A percentile compares a stretch with the other conserved stretches of the same genome.
Evolutionary conservation across 2,888 invertebrate genomes (phyloP).

Genomic region (Xestia sexstrigata): DNA sequence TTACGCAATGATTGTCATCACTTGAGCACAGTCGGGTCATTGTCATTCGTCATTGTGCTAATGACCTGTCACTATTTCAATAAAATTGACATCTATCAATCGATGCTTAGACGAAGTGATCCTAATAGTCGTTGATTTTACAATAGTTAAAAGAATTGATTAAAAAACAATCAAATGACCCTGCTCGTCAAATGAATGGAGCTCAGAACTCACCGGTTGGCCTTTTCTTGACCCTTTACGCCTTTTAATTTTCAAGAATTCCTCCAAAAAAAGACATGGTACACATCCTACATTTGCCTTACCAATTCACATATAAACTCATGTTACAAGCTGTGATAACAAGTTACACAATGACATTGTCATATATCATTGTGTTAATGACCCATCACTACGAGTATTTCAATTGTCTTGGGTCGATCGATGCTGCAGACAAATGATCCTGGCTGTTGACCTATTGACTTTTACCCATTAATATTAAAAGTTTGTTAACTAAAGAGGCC

Average conservation of each 20-base stretch:
- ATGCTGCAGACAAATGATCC: constrained; percentile 7
- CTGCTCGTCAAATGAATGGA: too few relatives aligned
- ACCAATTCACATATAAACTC: neutral
- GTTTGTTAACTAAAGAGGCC: neutral
- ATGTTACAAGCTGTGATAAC: neutral
- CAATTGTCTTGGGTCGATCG: constrained; percentile 14
- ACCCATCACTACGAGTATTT: constrained; percentile 17
- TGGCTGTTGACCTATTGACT: constrained; percentile 11
- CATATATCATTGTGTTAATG: constrained; percentile 17
- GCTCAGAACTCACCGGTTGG: neutral
- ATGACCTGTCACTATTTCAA: constrained; percentile 16
- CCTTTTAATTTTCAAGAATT: neutral
- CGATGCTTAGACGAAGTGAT: too few relatives aligned
- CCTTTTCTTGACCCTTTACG: neutral
- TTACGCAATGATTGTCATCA: constrained; percentile 34
- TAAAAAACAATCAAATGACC: too few relatives aligned
- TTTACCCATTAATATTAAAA: neutral
- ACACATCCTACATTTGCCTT: neutral
- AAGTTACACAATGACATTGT: constrained; percentile 26
- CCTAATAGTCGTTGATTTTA: too few relatives aligned
- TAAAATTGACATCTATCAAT: neutral
- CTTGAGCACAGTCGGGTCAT: constrained; percentile 17
- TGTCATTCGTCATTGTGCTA: constrained; percentile 28
- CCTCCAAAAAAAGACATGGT: neutral
- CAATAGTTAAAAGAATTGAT: too few relatives aligned